A percentile compares a stretch with the other conserved stretches of the same genome.
phyloP scores from a whole-genome alignment of 2,888 invertebrate species.

The Fabriciana adippe region DNA sequence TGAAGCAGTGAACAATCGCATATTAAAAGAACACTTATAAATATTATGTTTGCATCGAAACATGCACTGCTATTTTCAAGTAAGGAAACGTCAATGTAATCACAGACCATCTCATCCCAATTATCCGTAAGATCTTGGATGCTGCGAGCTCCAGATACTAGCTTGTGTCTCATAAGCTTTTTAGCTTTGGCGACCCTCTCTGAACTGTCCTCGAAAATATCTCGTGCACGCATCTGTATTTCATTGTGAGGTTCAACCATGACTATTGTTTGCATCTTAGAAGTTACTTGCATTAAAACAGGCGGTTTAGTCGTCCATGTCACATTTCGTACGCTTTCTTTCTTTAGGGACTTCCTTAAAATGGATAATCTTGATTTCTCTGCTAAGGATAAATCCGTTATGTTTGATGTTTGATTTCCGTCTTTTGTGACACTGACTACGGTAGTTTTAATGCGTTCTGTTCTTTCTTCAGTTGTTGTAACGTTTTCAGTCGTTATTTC shows the following conservation, averaged over 20 bases:
- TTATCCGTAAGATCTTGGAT: slow-evolving; percentile 68
- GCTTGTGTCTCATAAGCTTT: slow-evolving; percentile 63
- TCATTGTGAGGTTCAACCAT: slow-evolving; percentile 58
- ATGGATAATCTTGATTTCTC: slow-evolving; percentile 70
- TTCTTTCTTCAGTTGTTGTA: slow-evolving; percentile 9
- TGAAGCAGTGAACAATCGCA: slow-evolving; percentile 4
- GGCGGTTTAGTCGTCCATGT: slow-evolving; percentile 59
- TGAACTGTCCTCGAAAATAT: slow-evolving; percentile 54
- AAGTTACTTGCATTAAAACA: slow-evolving; percentile 64
- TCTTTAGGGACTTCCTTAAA: slow-evolving; percentile 62
- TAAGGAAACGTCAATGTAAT: slow-evolving; percentile 65
- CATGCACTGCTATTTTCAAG: slow-evolving; percentile 41
- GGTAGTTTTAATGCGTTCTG: slow-evolving; percentile 6
- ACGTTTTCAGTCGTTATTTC: slow-evolving; percentile 11
- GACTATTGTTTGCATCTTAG: slow-evolving; percentile 58
- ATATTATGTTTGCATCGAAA: not conserved
- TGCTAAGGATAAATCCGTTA: slow-evolving; percentile 55
- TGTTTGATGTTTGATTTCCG: not conserved
- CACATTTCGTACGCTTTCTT: slow-evolving; percentile 50
- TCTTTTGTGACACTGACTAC: slow-evolving; percentile 14
- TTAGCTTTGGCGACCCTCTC: slow-evolving; percentile 56
- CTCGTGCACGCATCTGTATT: slow-evolving; percentile 51
- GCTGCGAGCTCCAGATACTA: slow-evolving; percentile 57
- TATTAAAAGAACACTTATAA: slow-evolving; percentile 8
- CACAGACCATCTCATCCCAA: slow-evolving; percentile 71